These are phyloP conservation scores for Strix uralensis DNA, from an alignment of 2,113 vertebrate genomes.

Conservation along the genomic window DNA sequence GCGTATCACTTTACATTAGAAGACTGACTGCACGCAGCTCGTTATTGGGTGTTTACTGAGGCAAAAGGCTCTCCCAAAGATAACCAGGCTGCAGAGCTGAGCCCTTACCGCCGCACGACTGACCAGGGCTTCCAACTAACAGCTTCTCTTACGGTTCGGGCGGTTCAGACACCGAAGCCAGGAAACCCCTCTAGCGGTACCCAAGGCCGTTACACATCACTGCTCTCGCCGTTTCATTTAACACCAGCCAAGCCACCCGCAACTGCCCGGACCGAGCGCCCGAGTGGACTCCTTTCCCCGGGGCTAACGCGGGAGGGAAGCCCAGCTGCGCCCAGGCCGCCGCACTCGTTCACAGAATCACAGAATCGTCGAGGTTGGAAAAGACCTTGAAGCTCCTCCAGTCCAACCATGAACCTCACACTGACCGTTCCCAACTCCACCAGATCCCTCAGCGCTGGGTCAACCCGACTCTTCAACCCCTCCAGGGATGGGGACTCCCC, in stretches of 20 bases:
- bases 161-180: accelerated
- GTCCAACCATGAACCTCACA: no score
- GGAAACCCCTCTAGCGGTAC: accelerated
- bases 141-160: accelerated
- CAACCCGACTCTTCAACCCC: no score
- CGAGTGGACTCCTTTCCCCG: accelerated
- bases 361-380: no score
- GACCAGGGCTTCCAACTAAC: background rate
- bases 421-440: no score
- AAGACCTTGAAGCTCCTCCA: no score
- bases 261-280: accelerated
- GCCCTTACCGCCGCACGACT: accelerated
- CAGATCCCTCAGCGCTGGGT: no score
- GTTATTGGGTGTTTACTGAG: accelerated
- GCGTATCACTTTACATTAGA: accelerated
- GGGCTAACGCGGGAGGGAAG: accelerated
- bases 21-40: accelerated
- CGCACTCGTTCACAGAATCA: no score
- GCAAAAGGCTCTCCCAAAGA: background rate
- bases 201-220: background rate
- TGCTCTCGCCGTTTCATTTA: accelerated
- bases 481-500: no score
- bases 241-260: background rate
- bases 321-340: accelerated
- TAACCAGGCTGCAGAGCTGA: background rate